These are phyloP conservation scores for Drosophila mimetica DNA, from an alignment of 2,888 invertebrate genomes.

Conservation along the genomic window DNA sequence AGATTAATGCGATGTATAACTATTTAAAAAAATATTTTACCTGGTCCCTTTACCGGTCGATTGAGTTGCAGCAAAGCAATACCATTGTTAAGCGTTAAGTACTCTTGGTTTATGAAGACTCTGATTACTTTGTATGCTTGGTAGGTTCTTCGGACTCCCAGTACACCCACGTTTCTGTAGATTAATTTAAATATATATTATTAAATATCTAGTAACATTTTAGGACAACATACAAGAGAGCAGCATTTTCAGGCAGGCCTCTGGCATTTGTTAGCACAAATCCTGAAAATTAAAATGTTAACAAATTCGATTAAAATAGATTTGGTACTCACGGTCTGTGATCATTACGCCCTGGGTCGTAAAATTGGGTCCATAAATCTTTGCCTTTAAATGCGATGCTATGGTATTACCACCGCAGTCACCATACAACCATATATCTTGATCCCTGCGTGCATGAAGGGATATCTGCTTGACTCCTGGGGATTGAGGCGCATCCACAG, in stretches of 20 bases:
- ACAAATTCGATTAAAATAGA: too few relatives aligned
- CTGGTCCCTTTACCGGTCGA: neutral
- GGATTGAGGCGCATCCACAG: too few relatives aligned
- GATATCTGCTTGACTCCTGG: neutral
- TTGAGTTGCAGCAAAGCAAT: slow-evolving; percentile 11
- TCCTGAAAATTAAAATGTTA: neutral
- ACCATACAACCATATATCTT: neutral
- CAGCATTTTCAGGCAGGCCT: neutral
- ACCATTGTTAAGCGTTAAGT: neutral
- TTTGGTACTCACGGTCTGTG: slow-evolving; percentile 1
- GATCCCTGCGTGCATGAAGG: neutral
- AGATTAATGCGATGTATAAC: too few relatives aligned
- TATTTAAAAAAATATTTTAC: neutral
- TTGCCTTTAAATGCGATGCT: neutral
- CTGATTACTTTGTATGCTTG: neutral
- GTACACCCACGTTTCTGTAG: neutral
- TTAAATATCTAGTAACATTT: neutral
- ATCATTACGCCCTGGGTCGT: slow-evolving; percentile 1
- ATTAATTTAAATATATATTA: neutral
- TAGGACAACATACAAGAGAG: neutral
- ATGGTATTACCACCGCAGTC: neutral
- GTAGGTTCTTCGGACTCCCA: too few relatives aligned
- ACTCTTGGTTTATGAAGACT: neutral
- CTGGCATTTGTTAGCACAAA: slow-evolving; percentile 7
- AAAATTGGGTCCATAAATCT: neutral